Evolutionary conservation across 2,888 invertebrate species (phyloP).

Genomic region (Polydrusus cervinus): DNA sequence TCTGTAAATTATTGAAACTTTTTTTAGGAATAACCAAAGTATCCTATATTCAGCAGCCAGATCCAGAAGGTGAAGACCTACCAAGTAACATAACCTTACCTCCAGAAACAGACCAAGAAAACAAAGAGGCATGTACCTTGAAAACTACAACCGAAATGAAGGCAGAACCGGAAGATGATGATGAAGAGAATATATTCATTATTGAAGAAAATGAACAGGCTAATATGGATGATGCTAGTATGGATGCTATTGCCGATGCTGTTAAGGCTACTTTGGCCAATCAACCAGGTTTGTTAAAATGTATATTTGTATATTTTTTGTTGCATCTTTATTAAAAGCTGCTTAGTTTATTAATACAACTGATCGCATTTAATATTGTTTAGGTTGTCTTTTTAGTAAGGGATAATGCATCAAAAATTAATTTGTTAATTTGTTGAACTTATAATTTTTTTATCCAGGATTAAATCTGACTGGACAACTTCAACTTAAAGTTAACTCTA

Average conservation of each 20-base stretch:
- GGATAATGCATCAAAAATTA: neutral
- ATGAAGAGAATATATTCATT: constrained; percentile 47
- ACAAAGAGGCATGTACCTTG: constrained; percentile 69
- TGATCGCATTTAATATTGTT: too few species aligned
- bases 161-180: constrained; percentile 39
- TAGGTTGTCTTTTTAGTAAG: too few species aligned
- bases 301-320: too few species aligned
- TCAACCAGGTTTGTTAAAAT: constrained; percentile 65
- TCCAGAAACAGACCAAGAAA: constrained; percentile 65
- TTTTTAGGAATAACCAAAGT: constrained; percentile 66
- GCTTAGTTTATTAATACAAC: too few species aligned
- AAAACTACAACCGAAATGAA: constrained; percentile 53
- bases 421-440: neutral
- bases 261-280: constrained; percentile 69
- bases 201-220: constrained; percentile 62
- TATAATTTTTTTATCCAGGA: constrained; percentile 55
- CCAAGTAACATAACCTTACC: constrained; percentile 73
- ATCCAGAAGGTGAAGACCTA: constrained; percentile 66
- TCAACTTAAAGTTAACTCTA: constrained; percentile 68
- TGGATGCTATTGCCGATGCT: constrained; percentile 70
- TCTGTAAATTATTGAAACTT: neutral
- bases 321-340: too few species aligned
- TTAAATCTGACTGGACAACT: constrained; percentile 67
- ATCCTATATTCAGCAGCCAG: constrained; percentile 68
- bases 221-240: constrained; percentile 66